Evolutionary conservation across 2,888 invertebrate genomes (phyloP), one percentile per base, ranked within the genome.

Genomic region (Pandemis cinnamomeana): DNA sequence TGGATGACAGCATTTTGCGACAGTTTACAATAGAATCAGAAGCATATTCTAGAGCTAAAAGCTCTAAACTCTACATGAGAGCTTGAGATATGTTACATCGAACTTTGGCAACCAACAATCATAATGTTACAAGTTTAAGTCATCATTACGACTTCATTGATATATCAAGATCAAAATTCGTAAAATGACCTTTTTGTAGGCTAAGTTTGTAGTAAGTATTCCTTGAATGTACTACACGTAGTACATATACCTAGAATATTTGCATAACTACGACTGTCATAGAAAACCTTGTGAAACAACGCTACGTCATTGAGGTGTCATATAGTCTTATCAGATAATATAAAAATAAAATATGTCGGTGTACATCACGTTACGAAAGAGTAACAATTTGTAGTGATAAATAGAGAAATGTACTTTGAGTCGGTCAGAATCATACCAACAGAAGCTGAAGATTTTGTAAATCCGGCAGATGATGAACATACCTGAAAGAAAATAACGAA

Each of bases 241-340:
- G 46, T 10, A 4, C 4, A 58, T 27, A 5, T 58, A 58, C n/a
- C 13, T n/a, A 41, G 61, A 61, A 2, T 41, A n/a, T 64, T 63
- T 58, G 42, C 51, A 64, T 42, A 48, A 63, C 48, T 20, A 72
- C 53, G 20, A 63, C 69, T 69, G 69, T 69, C 46, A 55, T 15
- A 48, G 42, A 41, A n/a, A 48, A 66, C 60, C 69, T 70, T 80
- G 81, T 80, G 77, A 74, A 75, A 71, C 71, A 60, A 68, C 53
- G 71, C 74, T 78, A 79, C 82, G 83, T 83, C 83, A 83, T 82
- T 82, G 81, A 82, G 80, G 72, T 81, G 83, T 82, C 83, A 80
- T 77, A 77, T 76, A 77, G 61, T 61, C 77, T 80, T 80, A 86
- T 86, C 86, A 80, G 85, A 84, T 84, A 85, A 75, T 63, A 66